These are phyloP conservation scores for Phocoena phocoena DNA, from an alignment of 2,113 vertebrate genomes.

Conservation along the genomic window DNA sequence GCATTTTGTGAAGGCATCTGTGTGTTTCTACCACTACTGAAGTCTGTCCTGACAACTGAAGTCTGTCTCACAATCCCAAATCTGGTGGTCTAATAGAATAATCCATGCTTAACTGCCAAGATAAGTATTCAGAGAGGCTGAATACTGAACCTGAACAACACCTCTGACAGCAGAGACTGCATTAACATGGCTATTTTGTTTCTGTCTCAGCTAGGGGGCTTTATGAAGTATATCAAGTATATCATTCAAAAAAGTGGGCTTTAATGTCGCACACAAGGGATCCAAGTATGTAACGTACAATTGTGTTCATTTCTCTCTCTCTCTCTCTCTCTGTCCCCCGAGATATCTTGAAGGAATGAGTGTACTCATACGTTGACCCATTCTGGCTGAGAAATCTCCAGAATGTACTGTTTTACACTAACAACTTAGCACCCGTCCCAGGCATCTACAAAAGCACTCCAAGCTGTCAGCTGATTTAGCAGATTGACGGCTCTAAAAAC, in stretches of 20 bases:
- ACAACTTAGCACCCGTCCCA: constrained; percentile 4
- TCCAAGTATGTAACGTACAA: neutral
- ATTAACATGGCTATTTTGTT: neutral
- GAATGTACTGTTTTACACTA: constrained; percentile 32
- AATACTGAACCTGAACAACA: neutral
- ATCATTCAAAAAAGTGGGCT: neutral
- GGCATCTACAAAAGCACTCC: constrained; percentile 65
- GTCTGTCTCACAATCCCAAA: neutral
- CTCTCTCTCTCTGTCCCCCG: neutral
- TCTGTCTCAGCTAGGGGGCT: neutral
- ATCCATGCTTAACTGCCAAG: neutral
- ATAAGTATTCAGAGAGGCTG: neutral
- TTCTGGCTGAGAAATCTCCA: neutral
- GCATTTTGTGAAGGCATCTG: neutral
- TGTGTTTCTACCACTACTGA: neutral
- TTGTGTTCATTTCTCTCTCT: neutral
- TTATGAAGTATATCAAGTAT: neutral
- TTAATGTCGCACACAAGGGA: neutral
- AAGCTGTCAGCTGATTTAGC: constrained; percentile 67
- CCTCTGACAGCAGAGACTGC: neutral
- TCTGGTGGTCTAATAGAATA: neutral
- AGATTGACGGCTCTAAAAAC: constrained; percentile 73
- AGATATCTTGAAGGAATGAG: neutral
- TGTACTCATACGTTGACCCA: neutral
- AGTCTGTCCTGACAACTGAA: neutral